phyloP scores from a whole-genome alignment of 2,888 invertebrate genomes.

The Oscheius sp. region DNA sequence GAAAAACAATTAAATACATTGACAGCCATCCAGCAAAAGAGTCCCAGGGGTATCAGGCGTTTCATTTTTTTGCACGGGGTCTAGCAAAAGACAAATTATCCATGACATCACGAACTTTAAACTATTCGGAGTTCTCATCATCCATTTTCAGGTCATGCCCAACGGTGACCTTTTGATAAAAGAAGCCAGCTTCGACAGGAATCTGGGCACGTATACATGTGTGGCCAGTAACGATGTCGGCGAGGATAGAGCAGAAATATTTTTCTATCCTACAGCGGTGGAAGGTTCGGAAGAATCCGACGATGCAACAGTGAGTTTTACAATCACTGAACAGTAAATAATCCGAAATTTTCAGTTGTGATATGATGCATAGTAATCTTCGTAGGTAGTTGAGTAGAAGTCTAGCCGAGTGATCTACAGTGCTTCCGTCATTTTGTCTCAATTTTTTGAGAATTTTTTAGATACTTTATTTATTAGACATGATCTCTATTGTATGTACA shows the following conservation, averaged over 20 bases:
- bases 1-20: constrained; percentile 2
- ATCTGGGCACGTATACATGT: constrained; percentile 87
- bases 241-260: constrained; percentile 42
- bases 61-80: constrained; percentile 5
- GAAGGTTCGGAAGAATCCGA: no score
- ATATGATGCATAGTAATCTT: neutral
- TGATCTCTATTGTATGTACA: constrained; percentile 24
- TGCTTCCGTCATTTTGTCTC: neutral
- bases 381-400: constrained; percentile 13
- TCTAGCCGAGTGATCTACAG: constrained; percentile 23
- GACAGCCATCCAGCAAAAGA: neutral
- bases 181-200: constrained; percentile 80
- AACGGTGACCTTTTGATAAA: constrained; percentile 84
- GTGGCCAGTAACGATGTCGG: constrained; percentile 76
- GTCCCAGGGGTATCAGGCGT: neutral
- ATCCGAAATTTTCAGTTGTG: neutral
- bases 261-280: constrained; percentile 49
- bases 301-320: no score
- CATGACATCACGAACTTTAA: constrained; percentile 10
- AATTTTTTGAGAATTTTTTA: neutral
- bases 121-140: neutral
- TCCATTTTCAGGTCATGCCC: constrained; percentile 71
- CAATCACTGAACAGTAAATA: neutral
- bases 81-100: constrained; percentile 9
- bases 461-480: constrained; percentile 5